phyloP scores from a whole-genome alignment of 2,888 invertebrate genomes.

The Smittia sp. region DNA sequence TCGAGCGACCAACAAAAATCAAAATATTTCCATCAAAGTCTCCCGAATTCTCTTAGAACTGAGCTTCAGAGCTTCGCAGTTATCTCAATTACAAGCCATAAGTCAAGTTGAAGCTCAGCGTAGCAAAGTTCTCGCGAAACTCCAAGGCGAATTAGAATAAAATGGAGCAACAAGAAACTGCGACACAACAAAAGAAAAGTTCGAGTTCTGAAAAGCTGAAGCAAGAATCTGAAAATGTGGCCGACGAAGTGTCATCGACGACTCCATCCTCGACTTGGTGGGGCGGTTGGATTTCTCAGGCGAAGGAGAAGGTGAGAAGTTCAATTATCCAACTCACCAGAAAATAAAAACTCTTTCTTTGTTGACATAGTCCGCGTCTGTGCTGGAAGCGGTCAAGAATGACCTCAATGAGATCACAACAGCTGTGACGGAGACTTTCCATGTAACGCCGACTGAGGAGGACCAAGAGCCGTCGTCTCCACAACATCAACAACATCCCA shows the following conservation, averaged over 20 bases:
- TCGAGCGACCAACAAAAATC: no score
- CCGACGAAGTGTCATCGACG: not conserved
- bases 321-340: not conserved
- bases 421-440: constrained; percentile 67
- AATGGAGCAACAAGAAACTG: constrained; percentile 37
- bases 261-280: constrained; percentile 13
- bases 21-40: no score
- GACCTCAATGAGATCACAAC: constrained; percentile 72
- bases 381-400: constrained; percentile 72
- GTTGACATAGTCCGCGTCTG: constrained; percentile 62
- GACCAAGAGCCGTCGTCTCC: constrained; percentile 58
- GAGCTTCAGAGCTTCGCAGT: no score
- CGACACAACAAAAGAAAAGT: constrained; percentile 31
- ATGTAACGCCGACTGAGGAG: constrained; percentile 59
- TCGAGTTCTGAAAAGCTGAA: not conserved
- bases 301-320: constrained; percentile 28
- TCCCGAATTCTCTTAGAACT: no score
- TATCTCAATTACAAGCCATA: no score
- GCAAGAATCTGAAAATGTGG: not conserved
- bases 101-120: no score
- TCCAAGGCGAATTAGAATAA: no score
- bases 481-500: constrained; percentile 57
- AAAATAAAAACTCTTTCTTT: not conserved
- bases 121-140: no score
- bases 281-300: constrained; percentile 33